Base-by-base conservation (phyloP, 30 jellyfish, hydroid and myxozoan species). In the Hydra vulgaris region DNA sequence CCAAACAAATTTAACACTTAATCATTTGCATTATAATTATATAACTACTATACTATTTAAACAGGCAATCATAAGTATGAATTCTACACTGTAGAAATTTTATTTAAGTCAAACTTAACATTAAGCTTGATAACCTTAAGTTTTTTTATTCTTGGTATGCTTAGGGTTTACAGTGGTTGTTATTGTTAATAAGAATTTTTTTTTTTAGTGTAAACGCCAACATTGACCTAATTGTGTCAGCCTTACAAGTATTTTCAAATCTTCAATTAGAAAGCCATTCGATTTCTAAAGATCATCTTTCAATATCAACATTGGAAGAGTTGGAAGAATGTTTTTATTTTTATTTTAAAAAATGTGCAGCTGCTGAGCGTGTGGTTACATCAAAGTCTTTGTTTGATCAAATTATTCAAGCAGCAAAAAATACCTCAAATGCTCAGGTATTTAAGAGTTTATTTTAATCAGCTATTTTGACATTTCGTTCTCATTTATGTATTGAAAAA, bases 361-460 rank as follows among this genome's bases (percentile, higher is more conserved):
- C 96, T 19, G 96, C 96, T 15, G 96, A 88, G 56, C 74, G 96
- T 73, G 83, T 83, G 25, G 83, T 88, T 79, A 86, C 90, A 15
- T 88, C 96, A 5, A 74, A 84, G 61, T 94, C 74, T 15, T 22
- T 88, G 1, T 88, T 83, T 84, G 90, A 88, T 23, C 74, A 83
- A 68, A 76, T 88, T 53, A 79, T 80, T 15, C 61, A 79, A 25
- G 94, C 92, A 25, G 74, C 90, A 0, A 70, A 54, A 8, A 80
- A 82, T 15, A 27, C 73, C 26, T 23, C 27, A 71, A 70, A 54
- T 79, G 86, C 89, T 25, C 88, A 79, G 84, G 96, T 88, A 53
- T 25, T 66, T 27, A 0, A 8, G 1, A 15, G 26, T 71, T 23
- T 1, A 5, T 27, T 7, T n/a, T 7, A 1, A 22, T n/a, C 4